These are phyloP conservation scores for Platysternon megacephalum DNA, from an alignment of 2,113 vertebrate genomes.

Conservation along the genomic window DNA sequence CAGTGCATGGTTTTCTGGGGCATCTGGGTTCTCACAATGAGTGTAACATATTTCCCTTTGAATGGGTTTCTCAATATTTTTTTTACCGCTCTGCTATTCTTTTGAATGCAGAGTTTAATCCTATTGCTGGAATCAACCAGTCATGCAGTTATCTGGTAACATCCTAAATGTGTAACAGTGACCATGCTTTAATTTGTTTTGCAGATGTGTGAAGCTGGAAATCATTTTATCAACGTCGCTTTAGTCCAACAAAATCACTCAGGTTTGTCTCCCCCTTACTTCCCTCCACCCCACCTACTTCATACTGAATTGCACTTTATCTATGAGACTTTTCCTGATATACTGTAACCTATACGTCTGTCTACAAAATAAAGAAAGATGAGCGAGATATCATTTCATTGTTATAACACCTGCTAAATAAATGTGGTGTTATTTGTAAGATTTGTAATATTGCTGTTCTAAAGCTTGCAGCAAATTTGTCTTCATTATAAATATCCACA, in stretches of 20 bases:
- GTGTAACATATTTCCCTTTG: background rate
- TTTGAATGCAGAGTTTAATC: background rate
- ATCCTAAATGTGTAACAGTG: background rate
- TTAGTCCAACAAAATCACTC: conserved; percentile 78
- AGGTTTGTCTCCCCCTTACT: conserved; percentile 70
- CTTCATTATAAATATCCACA: conserved; percentile 29
- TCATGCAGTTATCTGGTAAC: accelerated
- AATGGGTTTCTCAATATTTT: background rate
- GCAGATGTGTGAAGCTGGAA: conserved; percentile 86
- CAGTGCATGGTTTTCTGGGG: accelerated
- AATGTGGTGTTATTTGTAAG: background rate
- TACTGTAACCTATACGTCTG: background rate
- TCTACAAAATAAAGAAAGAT: conserved; percentile 13
- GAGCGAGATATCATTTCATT: background rate
- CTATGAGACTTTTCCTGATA: conserved; percentile 11
- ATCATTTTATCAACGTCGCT: conserved; percentile 83
- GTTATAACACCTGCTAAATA: background rate
- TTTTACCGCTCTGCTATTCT: accelerated
- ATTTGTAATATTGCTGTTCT: background rate
- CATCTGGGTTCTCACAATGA: background rate
- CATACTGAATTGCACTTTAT: conserved; percentile 4
- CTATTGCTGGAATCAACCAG: background rate
- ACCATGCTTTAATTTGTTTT: conserved; percentile 63
- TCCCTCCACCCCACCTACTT: background rate
- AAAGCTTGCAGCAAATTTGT: conserved; percentile 22